Evolutionary conservation across 2,113 vertebrate species (phyloP).

Genomic region (Myiopsitta monachus): DNA sequence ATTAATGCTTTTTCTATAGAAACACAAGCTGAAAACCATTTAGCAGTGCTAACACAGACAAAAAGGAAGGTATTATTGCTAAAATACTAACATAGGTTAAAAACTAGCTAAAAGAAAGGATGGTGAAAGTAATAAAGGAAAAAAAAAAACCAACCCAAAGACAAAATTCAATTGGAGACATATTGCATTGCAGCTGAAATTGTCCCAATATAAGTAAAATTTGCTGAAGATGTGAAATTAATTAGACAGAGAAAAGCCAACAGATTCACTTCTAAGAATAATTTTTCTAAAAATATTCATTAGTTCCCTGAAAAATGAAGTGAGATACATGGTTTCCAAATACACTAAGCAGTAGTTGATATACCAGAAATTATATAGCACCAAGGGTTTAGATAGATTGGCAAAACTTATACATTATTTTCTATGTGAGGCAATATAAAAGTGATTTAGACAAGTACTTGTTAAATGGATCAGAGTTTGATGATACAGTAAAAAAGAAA

Average conservation of each 20-base stretch:
- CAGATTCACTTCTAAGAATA: constrained; percentile 22
- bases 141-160: not conserved
- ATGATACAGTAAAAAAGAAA: constrained; percentile 37
- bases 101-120: not conserved
- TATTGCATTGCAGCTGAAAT: constrained; percentile 1
- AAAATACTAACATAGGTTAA: not conserved
- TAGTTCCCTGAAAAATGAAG: constrained; percentile 18
- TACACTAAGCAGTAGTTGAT: not conserved
- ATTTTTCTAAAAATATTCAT: constrained; percentile 41
- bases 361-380: not conserved
- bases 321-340: not conserved
- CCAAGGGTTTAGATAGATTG: not conserved
- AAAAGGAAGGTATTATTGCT: not conserved
- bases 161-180: not conserved
- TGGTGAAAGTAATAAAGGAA: not conserved
- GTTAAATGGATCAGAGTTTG: not conserved
- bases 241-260: constrained; percentile 36
- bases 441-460: not conserved
- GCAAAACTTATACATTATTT: not conserved
- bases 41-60: not conserved
- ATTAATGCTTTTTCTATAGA: not conserved
- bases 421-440: not conserved
- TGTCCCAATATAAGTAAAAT: not conserved
- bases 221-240: constrained; percentile 35
- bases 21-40: not conserved